Percentiles rank a stretch among this genome's conserved stretches.
phyloP scores from a whole-genome alignment of 2,113 vertebrate genomes.

The Cephalopterus ornatus region DNA sequence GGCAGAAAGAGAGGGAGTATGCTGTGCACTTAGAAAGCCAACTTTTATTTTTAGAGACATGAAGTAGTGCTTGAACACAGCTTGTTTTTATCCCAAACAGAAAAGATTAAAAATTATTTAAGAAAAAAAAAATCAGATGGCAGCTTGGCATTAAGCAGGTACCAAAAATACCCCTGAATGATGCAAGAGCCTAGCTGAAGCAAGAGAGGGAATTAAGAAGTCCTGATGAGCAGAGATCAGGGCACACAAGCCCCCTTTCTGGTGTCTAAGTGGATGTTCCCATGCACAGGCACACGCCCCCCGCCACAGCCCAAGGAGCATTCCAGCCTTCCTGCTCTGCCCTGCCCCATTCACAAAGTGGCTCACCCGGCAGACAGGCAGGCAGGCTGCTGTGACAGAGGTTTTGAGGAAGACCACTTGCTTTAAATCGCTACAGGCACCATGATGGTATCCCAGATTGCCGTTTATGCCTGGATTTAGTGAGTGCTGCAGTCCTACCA shows the following conservation, averaged over 20 bases:
- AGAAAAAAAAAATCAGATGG: not conserved
- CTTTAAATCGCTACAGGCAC: not conserved
- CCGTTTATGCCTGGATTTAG: not conserved
- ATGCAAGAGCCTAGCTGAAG: not conserved
- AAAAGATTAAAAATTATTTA: not conserved
- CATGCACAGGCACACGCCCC: not conserved
- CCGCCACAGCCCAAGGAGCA: accelerated
- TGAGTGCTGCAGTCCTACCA: not conserved
- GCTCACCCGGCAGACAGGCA: not conserved
- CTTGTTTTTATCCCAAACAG: not conserved
- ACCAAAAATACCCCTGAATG: not conserved
- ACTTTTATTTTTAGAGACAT: constrained; percentile 41
- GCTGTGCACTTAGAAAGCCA: constrained; percentile 16
- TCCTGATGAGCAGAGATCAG: not conserved
- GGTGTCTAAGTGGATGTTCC: not conserved
- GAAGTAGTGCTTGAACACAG: not conserved
- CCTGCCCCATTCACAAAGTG: not conserved
- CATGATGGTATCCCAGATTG: not conserved
- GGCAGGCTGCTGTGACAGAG: not conserved
- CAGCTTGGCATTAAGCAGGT: not conserved
- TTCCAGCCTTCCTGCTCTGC: not conserved
- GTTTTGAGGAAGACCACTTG: not conserved
- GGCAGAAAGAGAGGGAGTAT: not conserved
- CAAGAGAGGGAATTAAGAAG: not conserved
- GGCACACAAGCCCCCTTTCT: not conserved